Percentiles rank a stretch among this genome's conserved stretches.
These are phyloP conservation scores for Anhinga rufa DNA, from an alignment of 2,113 vertebrate genomes.

Conservation along the genomic window DNA sequence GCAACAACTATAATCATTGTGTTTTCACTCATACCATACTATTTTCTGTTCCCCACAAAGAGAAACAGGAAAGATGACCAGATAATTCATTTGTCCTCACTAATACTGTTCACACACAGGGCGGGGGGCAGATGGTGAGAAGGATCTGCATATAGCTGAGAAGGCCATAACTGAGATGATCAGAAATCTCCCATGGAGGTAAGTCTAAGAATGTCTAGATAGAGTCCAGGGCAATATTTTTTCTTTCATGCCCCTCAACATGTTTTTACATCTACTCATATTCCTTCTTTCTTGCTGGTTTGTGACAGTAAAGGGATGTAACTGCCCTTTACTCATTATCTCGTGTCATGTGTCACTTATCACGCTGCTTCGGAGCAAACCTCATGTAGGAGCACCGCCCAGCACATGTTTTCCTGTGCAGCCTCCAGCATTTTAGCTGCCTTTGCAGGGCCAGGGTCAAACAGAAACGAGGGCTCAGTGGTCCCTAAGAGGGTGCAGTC, in stretches of 20 bases:
- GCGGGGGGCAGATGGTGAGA: neutral
- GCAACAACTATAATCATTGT: neutral
- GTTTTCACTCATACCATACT: neutral
- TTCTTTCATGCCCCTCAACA: neutral
- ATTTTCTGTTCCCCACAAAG: neutral
- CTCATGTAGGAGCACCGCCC: neutral
- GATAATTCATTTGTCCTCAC: neutral
- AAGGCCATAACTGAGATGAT: neutral
- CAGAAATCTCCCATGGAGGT: neutral
- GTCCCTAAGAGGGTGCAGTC: neutral
- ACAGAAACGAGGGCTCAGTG: neutral
- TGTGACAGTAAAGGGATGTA: neutral
- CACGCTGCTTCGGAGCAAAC: neutral
- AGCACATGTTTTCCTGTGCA: neutral
- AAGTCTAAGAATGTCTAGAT: neutral
- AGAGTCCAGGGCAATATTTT: neutral
- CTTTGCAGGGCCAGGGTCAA: neutral
- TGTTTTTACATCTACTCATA: neutral
- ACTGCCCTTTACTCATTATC: neutral
- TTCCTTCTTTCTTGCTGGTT: neutral
- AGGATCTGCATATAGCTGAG: neutral
- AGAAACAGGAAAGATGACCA: neutral
- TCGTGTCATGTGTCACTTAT: fast-evolving
- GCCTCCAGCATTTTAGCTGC: neutral
- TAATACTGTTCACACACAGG: neutral